A percentile compares a stretch with the other conserved stretches of the same genome.
Conservation (phyloP, 2,888 invertebrate species). For the Plebejus melissa region DNA sequence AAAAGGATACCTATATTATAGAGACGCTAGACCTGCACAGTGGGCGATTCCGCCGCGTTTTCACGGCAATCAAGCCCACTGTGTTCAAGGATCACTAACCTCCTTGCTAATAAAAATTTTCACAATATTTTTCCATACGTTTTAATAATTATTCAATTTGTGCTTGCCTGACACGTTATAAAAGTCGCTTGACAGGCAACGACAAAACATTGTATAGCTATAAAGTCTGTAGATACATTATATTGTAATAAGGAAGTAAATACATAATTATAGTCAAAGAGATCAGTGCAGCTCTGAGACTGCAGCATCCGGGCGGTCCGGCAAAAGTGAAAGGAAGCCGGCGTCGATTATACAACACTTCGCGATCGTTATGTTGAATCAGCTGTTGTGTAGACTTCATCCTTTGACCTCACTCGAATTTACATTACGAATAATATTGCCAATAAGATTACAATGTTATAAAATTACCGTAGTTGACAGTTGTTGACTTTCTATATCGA, state of each 20-base stretch:
- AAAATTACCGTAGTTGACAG: neutral
- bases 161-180: too few species aligned
- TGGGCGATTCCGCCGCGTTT: too few species aligned
- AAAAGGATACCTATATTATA: too few species aligned
- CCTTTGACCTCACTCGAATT: neutral
- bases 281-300: neutral
- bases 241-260: neutral
- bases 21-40: too few species aligned
- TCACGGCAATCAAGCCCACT: too few species aligned
- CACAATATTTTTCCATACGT: too few species aligned
- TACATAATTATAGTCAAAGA: neutral
- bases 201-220: too few species aligned
- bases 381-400: neutral
- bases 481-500: too few species aligned
- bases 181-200: too few species aligned
- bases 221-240: neutral
- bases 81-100: too few species aligned
- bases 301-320: conserved; percentile 29
- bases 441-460: neutral
- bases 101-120: too few species aligned
- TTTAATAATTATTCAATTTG: too few species aligned
- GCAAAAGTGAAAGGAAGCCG: conserved; percentile 54
- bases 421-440: neutral
- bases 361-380: neutral
- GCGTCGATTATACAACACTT: conserved; percentile 45